Base-by-base conservation (phyloP, 1,140 invertebrate species). In the Aporrectodea caliginosa region DNA sequence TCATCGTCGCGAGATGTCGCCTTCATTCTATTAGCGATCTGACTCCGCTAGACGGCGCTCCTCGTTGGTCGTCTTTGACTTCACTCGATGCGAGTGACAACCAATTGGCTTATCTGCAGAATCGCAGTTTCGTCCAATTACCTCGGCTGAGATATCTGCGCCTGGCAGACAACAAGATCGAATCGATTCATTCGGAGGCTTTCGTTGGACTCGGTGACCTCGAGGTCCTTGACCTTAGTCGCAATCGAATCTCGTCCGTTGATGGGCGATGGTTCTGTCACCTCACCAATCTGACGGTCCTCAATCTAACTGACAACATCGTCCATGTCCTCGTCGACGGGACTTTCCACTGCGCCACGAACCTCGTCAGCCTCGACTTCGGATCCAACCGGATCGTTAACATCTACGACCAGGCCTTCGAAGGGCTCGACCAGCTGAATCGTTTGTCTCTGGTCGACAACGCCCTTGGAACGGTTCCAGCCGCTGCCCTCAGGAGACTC, bases 161-260 rank as follows among this genome's bases (percentile, higher is more conserved):
- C 1, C 1, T 79, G 30, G 16, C 71, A 22, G n/a, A 34, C n/a
- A 79, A 79, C 27, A 79, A 74, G 31, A 79, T 79, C 35, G 78
- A 79, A 71, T 33, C 43, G 22, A 75, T 79, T 16, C 71, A 79
- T 35, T n/a, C 16, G 16, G 73, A 79, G 22, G 78, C 78, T 1
- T 79, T 79, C 35, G 32, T n/a, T 32, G 78, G 73, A 14, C 1
- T 79, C 31, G 33, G 31, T 29, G 22, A 33, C n/a, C 75, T 79
- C 16, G 34, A 33, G 22, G 73, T 43, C 1, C 73, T 79, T 29
- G 78, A 79, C n/a, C 73, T 79, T 14, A n/a, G 70, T 34, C 6
- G 1, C 6, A 79, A 79, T 43, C 71, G 73, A 68, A 35, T 79
- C 12, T 74, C 32, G 34, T 22, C 22, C 6, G 35, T 79, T 12